Base-by-base conservation (phyloP, 2,797 vertebrate species). In the Argyrosomus regius region DNA sequence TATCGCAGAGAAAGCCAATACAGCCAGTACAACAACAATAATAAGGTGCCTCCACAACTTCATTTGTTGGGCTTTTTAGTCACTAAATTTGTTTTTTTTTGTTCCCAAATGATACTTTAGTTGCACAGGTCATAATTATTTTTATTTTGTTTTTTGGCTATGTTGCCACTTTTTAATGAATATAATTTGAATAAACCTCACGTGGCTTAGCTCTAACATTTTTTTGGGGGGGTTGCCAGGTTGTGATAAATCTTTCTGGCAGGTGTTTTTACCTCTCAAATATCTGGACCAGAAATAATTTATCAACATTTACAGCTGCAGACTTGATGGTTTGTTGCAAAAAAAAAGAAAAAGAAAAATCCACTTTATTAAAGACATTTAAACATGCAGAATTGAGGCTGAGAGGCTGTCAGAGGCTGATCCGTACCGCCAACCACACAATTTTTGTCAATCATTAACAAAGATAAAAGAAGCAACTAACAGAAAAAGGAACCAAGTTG, bases 1-100 rank as follows among this genome's bases (percentile, higher is more conserved):
- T 24, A 62, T 26, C 76, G 65, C 64, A 65, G 77, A 50, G 35
- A 64, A 68, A 61, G 28, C 13, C 35, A 31, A 2, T 35, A 35
- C 35, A 35, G 3, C 1, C n/a, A 72, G 74, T n/a, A 35, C 58
- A 70, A 31, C 58, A 70, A 53, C 61, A 63, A 57, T 22, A 66
- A 18, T 52, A 72, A 72, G 22, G 28, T 22, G 58, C 22, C n/a
- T 61, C 52, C 45, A 28, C 11, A 3, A 35, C 22, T 68, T 77
- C 0, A 45, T 77, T 59, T 2, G 6, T 22, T 3, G 5, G 22
- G 22, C 5, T 50, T 28, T 58, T 71, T 39, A 45, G 17, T 72
- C 61, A 28, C 4, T 63, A 3, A 9, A 43, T 70, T 22, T 56
- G 6, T 2, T 28, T 53, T 2, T 28, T 53, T 26, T 53, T 24